Percentiles rank a stretch among this genome's conserved stretches.
Evolutionary conservation across 1,140 invertebrate genomes (phyloP).

Genomic region (Agrypnia vestita): DNA sequence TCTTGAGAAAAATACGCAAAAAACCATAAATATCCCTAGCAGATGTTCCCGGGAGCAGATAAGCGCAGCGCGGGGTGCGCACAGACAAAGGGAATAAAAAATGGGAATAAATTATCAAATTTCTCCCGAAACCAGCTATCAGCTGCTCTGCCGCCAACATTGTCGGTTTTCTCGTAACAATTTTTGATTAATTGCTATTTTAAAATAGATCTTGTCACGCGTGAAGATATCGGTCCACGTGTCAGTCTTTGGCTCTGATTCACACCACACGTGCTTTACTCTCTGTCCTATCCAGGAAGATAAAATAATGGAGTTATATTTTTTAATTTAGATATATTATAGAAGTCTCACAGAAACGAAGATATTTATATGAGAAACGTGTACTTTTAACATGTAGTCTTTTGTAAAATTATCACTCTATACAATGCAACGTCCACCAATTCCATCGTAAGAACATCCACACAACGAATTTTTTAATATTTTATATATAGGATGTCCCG

Average conservation of each 20-base stretch:
- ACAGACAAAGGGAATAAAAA: constrained; percentile 6
- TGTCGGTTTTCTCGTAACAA: background rate
- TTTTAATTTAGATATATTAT: background rate
- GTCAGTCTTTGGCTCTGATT: background rate
- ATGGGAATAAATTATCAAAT: constrained; percentile 38
- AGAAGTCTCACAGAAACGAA: too few species aligned
- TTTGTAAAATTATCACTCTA: too few species aligned
- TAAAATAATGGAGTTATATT: background rate
- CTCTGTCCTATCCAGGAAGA: background rate
- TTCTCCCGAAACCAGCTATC: background rate
- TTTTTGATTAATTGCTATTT: constrained; percentile 29
- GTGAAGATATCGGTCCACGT: background rate
- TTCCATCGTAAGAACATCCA: too few species aligned
- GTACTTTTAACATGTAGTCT: too few species aligned
- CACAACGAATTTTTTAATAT: too few species aligned
- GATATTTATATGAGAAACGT: too few species aligned
- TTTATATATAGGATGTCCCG: too few species aligned
- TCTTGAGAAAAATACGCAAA: constrained; percentile 27
- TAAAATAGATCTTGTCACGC: background rate
- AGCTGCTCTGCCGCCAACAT: constrained; percentile 3
- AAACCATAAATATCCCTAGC: constrained; percentile 5
- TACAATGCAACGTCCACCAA: too few species aligned
- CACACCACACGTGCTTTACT: background rate
- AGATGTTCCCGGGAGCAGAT: background rate
- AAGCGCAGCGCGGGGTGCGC: constrained; percentile 17